These are phyloP conservation scores for Neelides folsomi DNA, from an alignment of 2,888 invertebrate species.

Conservation along the genomic window DNA sequence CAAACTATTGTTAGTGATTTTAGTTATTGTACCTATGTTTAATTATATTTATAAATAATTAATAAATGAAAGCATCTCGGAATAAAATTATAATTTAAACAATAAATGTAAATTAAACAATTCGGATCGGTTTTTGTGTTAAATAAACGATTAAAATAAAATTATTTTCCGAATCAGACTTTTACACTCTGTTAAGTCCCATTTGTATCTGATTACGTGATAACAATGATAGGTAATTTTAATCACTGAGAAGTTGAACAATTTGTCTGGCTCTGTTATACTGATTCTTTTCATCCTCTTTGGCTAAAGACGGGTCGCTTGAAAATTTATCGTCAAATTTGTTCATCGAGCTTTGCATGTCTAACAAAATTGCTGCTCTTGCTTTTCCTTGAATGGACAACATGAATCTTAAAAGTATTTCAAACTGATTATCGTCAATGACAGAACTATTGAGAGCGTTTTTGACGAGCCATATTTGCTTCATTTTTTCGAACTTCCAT, in stretches of 20 bases:
- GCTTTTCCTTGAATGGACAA: constrained; percentile 55
- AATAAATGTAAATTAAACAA: too few relatives aligned
- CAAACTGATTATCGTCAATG: constrained; percentile 46
- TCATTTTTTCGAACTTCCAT: constrained; percentile 69
- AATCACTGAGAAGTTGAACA: constrained; percentile 48
- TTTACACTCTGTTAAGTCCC: too few relatives aligned
- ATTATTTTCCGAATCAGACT: too few relatives aligned
- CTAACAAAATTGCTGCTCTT: constrained; percentile 35
- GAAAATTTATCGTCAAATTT: constrained; percentile 50
- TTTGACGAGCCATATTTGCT: constrained; percentile 61
- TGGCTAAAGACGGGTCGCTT: constrained; percentile 48
- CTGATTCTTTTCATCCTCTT: constrained; percentile 33
- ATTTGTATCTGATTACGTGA: too few relatives aligned
- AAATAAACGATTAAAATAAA: too few relatives aligned
- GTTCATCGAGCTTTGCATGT: constrained; percentile 17
- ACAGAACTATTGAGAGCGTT: constrained; percentile 36
- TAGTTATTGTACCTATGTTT: too few relatives aligned
- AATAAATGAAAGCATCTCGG: too few relatives aligned
- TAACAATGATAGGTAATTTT: constrained; percentile 8
- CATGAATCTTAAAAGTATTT: constrained; percentile 55
- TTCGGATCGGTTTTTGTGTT: too few relatives aligned
- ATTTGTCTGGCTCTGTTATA: constrained; percentile 52
- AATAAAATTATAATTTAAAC: too few relatives aligned
- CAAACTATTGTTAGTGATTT: too few relatives aligned
- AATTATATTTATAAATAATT: too few relatives aligned